Conservation (phyloP, 2,797 vertebrate genomes). For the Sciurus carolinensis region DNA sequence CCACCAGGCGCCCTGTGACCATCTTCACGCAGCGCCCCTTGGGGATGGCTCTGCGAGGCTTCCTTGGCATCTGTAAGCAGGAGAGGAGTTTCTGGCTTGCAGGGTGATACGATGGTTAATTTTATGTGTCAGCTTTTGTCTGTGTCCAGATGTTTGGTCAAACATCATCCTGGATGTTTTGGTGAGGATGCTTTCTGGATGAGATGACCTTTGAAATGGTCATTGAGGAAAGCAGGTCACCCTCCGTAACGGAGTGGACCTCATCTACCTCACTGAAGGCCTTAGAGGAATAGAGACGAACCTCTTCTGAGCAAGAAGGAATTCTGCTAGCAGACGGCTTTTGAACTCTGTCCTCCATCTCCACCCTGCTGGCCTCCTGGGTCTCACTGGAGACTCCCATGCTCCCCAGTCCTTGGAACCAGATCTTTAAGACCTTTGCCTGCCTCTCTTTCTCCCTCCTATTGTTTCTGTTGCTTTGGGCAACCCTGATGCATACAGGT, state of each 20-base stretch:
- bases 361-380: background rate
- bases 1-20: background rate
- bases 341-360: background rate
- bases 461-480: background rate
- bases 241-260: background rate
- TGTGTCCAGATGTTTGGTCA: background rate
- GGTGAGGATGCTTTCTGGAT: background rate
- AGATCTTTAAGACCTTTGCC: background rate
- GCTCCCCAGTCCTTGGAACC: background rate
- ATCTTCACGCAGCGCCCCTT: background rate
- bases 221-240: background rate
- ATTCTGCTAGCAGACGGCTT: background rate
- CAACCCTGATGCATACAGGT: no score
- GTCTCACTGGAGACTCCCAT: background rate
- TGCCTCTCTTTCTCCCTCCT: background rate
- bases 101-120: background rate
- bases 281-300: background rate
- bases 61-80: background rate
- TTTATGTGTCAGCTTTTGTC: background rate
- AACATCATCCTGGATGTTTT: background rate
- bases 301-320: background rate
- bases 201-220: background rate
- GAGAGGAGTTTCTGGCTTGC: background rate
- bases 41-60: background rate
- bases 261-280: background rate